These are phyloP conservation scores for Benthosema pterotum DNA, from an alignment of 2,797 vertebrate genomes.

Conservation along the genomic window DNA sequence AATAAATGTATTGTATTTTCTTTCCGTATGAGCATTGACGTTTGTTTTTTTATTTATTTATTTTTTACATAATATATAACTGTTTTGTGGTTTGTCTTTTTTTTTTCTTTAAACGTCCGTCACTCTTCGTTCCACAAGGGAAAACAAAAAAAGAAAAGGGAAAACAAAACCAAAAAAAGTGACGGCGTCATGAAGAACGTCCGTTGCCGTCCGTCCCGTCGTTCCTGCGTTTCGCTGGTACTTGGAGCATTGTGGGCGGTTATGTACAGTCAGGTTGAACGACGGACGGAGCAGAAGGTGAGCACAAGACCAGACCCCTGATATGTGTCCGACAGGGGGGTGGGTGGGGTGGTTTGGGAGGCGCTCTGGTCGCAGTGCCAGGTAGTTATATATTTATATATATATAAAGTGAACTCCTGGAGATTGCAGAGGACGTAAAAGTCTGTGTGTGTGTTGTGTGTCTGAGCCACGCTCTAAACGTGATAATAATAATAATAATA, in stretches of 20 bases:
- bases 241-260: constrained; percentile 39
- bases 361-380: constrained; percentile 44
- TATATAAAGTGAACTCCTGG: constrained; percentile 39
- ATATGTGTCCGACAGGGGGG: constrained; percentile 29
- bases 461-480: constrained; percentile 33
- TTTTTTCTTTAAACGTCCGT: constrained; percentile 42
- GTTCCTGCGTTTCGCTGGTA: constrained; percentile 67
- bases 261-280: constrained; percentile 56
- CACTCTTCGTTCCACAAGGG: constrained; percentile 48
- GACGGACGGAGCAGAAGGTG: constrained; percentile 22
- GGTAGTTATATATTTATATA: no score
- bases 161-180: constrained; percentile 17
- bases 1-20: constrained; percentile 64
- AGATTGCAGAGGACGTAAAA: constrained; percentile 21
- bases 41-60: background rate
- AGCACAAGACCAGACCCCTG: constrained; percentile 23
- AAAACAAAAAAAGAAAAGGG: constrained; percentile 10
- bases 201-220: constrained; percentile 36
- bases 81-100: background rate
- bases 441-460: constrained; percentile 16
- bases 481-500: no score
- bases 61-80: constrained; percentile 38
- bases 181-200: constrained; percentile 41
- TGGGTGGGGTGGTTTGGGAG: no score
- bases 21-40: constrained; percentile 37